Percentiles rank a stretch among this genome's conserved stretches.
These are phyloP conservation scores for Danio tinwini DNA, from an alignment of 2,797 vertebrate species.

Conservation along the genomic window DNA sequence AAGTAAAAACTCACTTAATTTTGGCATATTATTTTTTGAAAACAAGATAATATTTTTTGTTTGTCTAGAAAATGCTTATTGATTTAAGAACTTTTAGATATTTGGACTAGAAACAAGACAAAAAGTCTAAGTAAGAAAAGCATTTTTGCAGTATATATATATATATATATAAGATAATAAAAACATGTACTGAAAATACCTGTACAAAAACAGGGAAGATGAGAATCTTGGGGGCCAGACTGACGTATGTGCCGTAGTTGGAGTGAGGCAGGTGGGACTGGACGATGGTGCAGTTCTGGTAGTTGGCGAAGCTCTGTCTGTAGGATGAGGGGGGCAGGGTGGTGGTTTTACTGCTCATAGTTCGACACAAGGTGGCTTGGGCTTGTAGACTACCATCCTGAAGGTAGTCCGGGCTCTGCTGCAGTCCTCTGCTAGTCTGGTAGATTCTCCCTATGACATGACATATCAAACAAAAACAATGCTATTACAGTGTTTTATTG, in stretches of 20 bases:
- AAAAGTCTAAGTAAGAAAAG: too few species aligned
- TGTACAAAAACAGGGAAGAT: slow-evolving; percentile 91
- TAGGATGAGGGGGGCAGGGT: slow-evolving; percentile 73
- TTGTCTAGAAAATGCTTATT: too few species aligned
- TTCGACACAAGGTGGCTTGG: slow-evolving; percentile 74
- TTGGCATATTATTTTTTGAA: too few species aligned
- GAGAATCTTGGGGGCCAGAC: slow-evolving; percentile 86
- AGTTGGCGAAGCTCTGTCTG: slow-evolving; percentile 79
- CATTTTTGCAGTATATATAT: too few species aligned
- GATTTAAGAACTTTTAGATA: too few species aligned
- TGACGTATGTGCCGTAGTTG: slow-evolving; percentile 82
- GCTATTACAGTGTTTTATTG: too few species aligned
- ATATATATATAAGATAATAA: too few species aligned
- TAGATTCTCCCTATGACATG: slow-evolving; percentile 70
- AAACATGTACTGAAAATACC: slow-evolving; percentile 69
- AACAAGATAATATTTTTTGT: too few species aligned
- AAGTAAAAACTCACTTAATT: too few species aligned
- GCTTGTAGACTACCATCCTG: slow-evolving; percentile 71
- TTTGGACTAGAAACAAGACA: too few species aligned
- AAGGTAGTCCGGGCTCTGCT: slow-evolving; percentile 58
- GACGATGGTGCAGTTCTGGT: slow-evolving; percentile 90
- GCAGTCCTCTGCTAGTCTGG: slow-evolving; percentile 70
- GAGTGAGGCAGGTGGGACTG: slow-evolving; percentile 83
- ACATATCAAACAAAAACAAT: background rate
- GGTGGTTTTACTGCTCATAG: slow-evolving; percentile 55